These are phyloP conservation scores for Pica pica DNA, from an alignment of 2,113 vertebrate genomes.

Conservation along the genomic window DNA sequence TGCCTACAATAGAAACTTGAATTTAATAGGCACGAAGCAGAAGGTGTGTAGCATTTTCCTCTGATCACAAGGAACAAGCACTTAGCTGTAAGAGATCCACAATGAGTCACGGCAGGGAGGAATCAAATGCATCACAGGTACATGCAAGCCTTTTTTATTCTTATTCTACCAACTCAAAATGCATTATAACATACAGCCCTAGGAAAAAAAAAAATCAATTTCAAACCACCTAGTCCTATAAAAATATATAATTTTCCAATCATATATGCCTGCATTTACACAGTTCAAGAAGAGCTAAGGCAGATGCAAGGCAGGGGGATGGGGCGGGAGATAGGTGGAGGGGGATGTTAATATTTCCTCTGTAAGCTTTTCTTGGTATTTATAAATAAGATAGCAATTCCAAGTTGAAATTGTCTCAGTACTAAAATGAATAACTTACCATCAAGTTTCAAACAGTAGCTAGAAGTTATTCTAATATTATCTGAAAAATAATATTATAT, in stretches of 20 bases:
- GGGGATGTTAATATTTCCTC: not conserved
- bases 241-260: not conserved
- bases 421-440: not conserved
- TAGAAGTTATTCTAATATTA: not conserved
- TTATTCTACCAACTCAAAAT: constrained; percentile 53
- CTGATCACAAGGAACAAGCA: constrained; percentile 70
- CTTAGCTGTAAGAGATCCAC: constrained; percentile 69
- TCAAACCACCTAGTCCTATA: not conserved
- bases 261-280: not conserved
- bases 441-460: not conserved
- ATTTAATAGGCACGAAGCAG: constrained; percentile 67
- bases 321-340: not conserved
- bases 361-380: not conserved
- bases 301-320: not conserved
- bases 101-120: constrained; percentile 71
- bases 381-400: not conserved
- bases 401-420: not conserved
- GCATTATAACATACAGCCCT: constrained; percentile 13
- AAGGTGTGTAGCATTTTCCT: constrained; percentile 70
- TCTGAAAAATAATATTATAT: not conserved
- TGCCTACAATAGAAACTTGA: constrained; percentile 64
- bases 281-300: not conserved
- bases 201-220: not conserved
- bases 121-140: constrained; percentile 69
- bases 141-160: constrained; percentile 51